Conservation (phyloP, 2,797 vertebrate genomes). For the Ctenochaetus hawaiiensis region DNA sequence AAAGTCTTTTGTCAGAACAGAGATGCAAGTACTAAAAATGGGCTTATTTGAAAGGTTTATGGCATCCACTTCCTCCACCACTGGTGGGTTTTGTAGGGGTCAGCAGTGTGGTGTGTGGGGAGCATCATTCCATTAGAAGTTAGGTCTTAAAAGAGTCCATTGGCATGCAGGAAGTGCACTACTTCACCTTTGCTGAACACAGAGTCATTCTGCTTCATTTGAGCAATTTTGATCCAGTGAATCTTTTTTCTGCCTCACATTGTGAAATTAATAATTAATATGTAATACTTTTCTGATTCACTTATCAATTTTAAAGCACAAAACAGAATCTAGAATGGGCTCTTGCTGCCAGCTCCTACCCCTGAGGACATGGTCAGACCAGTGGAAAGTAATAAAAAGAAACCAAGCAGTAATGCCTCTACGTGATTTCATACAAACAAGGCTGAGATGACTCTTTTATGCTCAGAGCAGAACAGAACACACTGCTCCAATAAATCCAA, state of each 20-base stretch:
- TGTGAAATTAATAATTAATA: slow-evolving; percentile 84
- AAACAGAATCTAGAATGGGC: slow-evolving; percentile 69
- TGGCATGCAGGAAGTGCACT: slow-evolving; percentile 68
- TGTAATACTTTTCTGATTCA: slow-evolving; percentile 78
- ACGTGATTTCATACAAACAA: slow-evolving; percentile 70
- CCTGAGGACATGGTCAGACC: slow-evolving; percentile 55
- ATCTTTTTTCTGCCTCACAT: slow-evolving; percentile 64
- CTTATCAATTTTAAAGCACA: slow-evolving; percentile 82
- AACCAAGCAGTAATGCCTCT: slow-evolving; percentile 68
- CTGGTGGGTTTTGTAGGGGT: neutral
- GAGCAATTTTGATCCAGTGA: slow-evolving; percentile 75
- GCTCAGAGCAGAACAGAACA: slow-evolving; percentile 20
- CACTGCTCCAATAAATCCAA: slow-evolving; percentile 9
- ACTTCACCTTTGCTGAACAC: slow-evolving; percentile 63
- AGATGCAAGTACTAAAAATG: too few species aligned
- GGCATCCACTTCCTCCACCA: too few species aligned
- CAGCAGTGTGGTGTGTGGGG: slow-evolving; percentile 20
- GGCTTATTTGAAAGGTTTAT: too few species aligned
- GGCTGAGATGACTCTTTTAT: slow-evolving; percentile 45
- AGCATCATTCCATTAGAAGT: slow-evolving; percentile 61
- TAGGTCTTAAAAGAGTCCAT: slow-evolving; percentile 54
- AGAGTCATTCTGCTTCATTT: slow-evolving; percentile 78
- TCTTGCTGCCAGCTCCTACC: slow-evolving; percentile 56
- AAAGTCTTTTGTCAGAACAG: too few species aligned
- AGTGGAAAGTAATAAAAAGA: slow-evolving; percentile 66